Percentiles rank a stretch among this genome's conserved stretches.
These are phyloP conservation scores for Drosophila mojavensis DNA, from an alignment of 1,140 invertebrate species.

Conservation along the genomic window DNA sequence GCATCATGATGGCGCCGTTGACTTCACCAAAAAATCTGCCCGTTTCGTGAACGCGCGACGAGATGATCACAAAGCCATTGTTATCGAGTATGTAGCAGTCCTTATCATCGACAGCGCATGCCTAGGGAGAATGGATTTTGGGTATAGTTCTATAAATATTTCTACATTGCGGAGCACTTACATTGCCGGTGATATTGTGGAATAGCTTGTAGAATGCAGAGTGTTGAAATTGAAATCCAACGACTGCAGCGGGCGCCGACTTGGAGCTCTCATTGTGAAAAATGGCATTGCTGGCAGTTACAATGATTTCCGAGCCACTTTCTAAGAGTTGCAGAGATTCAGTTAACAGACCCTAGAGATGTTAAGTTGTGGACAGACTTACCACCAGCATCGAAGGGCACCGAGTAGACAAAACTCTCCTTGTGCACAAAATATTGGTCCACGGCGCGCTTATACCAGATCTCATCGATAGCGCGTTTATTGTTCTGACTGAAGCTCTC, in stretches of 20 bases:
- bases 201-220: conserved; percentile 90
- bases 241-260: conserved; percentile 93
- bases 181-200: conserved; percentile 90
- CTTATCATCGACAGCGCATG: conserved; percentile 89
- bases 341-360: neutral
- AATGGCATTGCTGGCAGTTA: conserved; percentile 95
- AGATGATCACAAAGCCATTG: conserved; percentile 94
- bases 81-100: conserved; percentile 95
- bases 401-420: conserved; percentile 94
- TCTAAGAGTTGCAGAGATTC: conserved; percentile 77
- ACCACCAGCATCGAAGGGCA: conserved; percentile 88
- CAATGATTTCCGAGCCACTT: conserved; percentile 88
- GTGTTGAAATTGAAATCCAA: conserved; percentile 95
- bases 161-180: conserved; percentile 59
- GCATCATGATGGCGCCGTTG: conserved; percentile 90
- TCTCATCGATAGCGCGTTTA: conserved; percentile 93
- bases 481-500: conserved; percentile 86
- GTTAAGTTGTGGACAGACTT: neutral
- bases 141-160: neutral
- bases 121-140: conserved; percentile 73
- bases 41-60: conserved; percentile 89
- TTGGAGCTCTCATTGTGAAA: conserved; percentile 88
- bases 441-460: conserved; percentile 96
- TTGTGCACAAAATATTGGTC: conserved; percentile 93
- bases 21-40: conserved; percentile 95